A percentile compares a stretch with the other conserved stretches of the same genome.
These are phyloP conservation scores for Rhynchonema sp. DNA, from an alignment of 2,888 invertebrate species.

Conservation along the genomic window DNA sequence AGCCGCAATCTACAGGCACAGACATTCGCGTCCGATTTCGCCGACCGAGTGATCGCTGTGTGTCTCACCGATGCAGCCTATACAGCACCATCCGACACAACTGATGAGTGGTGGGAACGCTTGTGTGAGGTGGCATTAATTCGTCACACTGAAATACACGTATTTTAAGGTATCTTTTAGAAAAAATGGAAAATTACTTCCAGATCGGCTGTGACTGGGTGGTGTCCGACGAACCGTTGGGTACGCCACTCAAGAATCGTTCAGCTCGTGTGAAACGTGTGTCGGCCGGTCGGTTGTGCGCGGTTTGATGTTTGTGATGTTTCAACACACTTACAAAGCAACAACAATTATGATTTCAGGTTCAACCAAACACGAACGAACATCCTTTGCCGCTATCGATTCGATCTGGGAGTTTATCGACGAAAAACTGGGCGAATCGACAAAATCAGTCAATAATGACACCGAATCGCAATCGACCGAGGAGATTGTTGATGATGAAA, in stretches of 20 bases:
- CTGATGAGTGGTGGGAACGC: not conserved
- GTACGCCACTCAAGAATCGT: not conserved
- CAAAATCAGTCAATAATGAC: no score
- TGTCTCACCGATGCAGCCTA: constrained; percentile 50
- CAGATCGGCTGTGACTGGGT: not conserved
- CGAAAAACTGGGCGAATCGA: not conserved
- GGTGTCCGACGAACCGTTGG: not conserved
- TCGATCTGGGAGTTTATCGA: not conserved
- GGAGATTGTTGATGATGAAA: no score
- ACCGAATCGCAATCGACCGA: no score
- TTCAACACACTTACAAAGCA: not conserved
- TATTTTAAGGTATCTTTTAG: no score
- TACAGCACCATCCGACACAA: not conserved
- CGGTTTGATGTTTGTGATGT: not conserved
- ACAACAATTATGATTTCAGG: not conserved
- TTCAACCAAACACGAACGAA: not conserved
- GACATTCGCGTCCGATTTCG: constrained; percentile 6
- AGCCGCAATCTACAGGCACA: not conserved
- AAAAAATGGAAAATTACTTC: no score
- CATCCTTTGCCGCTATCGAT: not conserved
- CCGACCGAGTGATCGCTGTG: constrained; percentile 44
- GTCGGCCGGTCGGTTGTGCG: not conserved
- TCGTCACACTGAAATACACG: no score
- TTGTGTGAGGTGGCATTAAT: no score
- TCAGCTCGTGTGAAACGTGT: not conserved